These are phyloP conservation scores for Corydoras sp. DNA, from an alignment of 2,113 vertebrate species.

Conservation along the genomic window DNA sequence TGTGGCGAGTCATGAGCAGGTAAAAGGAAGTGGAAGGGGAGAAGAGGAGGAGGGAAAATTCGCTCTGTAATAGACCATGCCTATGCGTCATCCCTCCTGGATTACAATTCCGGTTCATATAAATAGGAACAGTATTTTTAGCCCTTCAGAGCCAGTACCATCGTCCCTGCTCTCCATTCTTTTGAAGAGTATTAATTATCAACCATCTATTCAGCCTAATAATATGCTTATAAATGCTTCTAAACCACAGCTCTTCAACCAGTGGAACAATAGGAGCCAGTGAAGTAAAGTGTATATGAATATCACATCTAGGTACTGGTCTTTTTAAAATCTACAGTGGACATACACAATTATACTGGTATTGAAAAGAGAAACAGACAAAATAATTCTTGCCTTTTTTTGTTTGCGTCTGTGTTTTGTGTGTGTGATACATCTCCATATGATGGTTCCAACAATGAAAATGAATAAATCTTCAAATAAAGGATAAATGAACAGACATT, in stretches of 20 bases:
- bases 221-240: conserved; percentile 49
- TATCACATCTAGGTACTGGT: no score
- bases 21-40: conserved; percentile 5
- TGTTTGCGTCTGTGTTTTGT: no score
- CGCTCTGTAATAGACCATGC: conserved; percentile 32
- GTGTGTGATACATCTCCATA: no score
- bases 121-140: conserved; percentile 52
- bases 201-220: conserved; percentile 50
- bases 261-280: no score
- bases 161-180: conserved; percentile 20
- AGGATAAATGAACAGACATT: no score
- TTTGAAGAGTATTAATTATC: conserved; percentile 54
- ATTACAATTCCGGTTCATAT: conserved; percentile 48
- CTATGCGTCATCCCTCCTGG: conserved; percentile 40
- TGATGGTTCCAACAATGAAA: no score
- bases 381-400: no score
- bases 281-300: no score
- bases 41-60: conserved; percentile 16
- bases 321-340: no score
- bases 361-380: no score
- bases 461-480: no score
- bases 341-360: no score
- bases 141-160: conserved; percentile 25
- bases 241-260: conserved; percentile 1
- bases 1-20: neutral